phyloP scores from a whole-genome alignment of 2,113 vertebrate genomes.

The Anser cygnoides region DNA sequence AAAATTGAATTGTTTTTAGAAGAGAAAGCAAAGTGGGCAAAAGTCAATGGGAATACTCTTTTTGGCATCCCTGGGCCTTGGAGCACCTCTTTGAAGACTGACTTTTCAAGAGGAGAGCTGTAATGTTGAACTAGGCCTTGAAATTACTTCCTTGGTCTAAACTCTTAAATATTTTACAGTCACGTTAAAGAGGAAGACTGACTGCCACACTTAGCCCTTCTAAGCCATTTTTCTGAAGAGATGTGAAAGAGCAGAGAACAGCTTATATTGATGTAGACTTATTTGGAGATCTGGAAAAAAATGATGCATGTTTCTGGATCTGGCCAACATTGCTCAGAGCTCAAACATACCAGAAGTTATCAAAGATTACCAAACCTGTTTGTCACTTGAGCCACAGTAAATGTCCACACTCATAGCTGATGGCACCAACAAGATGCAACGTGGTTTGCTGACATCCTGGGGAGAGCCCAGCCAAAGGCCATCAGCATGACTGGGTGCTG shows the following conservation, averaged over 20 bases:
- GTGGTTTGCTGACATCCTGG: fast-evolving
- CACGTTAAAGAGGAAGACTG: background rate
- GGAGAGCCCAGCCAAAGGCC: background rate
- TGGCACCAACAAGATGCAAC: background rate
- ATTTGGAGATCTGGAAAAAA: background rate
- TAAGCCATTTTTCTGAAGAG: background rate
- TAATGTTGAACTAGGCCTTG: background rate
- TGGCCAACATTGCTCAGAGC: background rate
- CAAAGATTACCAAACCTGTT: background rate
- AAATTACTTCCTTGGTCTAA: conserved; percentile 17
- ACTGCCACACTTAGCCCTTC: background rate
- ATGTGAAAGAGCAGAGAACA: background rate
- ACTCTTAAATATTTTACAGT: conserved; percentile 28
- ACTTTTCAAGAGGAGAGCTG: background rate
- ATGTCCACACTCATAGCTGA: fast-evolving
- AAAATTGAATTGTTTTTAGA: conserved; percentile 44
- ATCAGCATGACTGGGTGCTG: fast-evolving
- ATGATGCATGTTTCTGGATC: background rate
- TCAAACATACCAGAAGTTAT: background rate
- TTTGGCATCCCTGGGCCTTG: background rate
- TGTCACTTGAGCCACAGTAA: background rate
- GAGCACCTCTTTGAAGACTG: conserved; percentile 1
- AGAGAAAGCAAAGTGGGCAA: background rate
- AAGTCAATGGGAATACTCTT: conserved; percentile 47
- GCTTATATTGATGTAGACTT: background rate